Conservation (phyloP, 2,797 vertebrate genomes). For the Remorina albescens region DNA sequence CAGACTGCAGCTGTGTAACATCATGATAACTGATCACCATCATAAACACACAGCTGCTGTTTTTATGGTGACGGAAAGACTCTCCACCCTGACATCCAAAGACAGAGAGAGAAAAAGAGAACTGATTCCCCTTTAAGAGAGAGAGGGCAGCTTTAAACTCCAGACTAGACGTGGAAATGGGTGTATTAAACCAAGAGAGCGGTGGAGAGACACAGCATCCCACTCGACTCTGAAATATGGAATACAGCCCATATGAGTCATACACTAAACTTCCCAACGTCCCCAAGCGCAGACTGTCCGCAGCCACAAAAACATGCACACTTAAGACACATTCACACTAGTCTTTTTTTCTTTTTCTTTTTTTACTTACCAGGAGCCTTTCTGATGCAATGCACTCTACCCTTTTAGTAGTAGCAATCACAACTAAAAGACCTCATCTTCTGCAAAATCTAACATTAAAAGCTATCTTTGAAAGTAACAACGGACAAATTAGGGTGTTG, state of each 20-base stretch:
- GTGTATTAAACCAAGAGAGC: slow-evolving; percentile 32
- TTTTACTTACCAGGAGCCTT: background rate
- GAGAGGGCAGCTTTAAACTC: slow-evolving; percentile 38
- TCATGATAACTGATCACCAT: background rate
- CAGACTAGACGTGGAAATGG: slow-evolving; percentile 52
- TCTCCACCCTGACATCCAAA: slow-evolving; percentile 46
- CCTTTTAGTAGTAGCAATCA: background rate
- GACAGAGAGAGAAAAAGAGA: slow-evolving; percentile 6
- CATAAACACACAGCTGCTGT: background rate
- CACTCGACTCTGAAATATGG: slow-evolving; percentile 70
- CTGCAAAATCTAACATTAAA: background rate
- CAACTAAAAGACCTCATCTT: background rate
- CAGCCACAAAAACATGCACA: background rate
- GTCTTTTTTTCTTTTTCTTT: too few relatives aligned
- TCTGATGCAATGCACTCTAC: background rate
- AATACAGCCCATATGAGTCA: slow-evolving; percentile 77
- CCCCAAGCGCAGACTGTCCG: slow-evolving; percentile 54
- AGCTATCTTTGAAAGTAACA: too few relatives aligned
- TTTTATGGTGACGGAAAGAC: background rate
- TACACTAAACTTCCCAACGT: slow-evolving; percentile 63
- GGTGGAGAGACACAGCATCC: slow-evolving; percentile 49
- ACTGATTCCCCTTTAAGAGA: slow-evolving; percentile 71
- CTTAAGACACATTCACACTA: background rate
- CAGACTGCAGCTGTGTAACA: background rate
- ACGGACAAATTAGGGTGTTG: background rate